phyloP scores from a whole-genome alignment of 2,797 vertebrate species.

The Bufotes viridis region DNA sequence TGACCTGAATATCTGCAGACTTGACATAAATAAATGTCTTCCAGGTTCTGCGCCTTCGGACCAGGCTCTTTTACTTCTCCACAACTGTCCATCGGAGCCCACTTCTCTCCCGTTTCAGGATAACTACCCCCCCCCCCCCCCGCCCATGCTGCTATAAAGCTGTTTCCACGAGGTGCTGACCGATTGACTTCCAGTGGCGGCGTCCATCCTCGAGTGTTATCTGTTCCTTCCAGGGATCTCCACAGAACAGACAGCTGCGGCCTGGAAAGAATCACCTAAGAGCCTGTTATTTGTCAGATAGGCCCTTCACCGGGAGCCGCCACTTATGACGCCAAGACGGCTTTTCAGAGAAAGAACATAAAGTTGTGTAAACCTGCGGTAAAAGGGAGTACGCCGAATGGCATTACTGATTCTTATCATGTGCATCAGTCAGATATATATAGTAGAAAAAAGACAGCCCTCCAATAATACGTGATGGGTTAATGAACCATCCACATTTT shows the following conservation, averaged over 20 bases:
- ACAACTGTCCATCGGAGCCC: no score
- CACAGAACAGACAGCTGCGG: no score
- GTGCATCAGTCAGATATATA: no score
- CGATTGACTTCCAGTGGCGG: not conserved
- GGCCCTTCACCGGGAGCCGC: not conserved
- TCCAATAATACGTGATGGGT: no score
- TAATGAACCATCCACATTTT: no score
- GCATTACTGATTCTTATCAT: not conserved
- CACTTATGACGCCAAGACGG: not conserved
- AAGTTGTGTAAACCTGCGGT: not conserved
- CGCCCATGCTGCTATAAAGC: not conserved
- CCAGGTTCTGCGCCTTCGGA: no score
- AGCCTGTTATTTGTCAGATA: not conserved
- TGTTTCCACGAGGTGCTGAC: not conserved
- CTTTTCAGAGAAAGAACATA: not conserved
- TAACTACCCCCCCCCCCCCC: no score
- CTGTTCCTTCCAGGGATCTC: conserved; percentile 11
- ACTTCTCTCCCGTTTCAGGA: no score
- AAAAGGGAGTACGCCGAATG: not conserved
- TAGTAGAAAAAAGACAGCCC: no score
- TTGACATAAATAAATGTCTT: no score
- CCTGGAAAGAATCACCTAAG: not conserved
- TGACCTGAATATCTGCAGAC: no score
- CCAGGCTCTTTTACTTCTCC: no score
- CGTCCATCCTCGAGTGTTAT: not conserved